phyloP scores from a whole-genome alignment of 1,140 invertebrate species.

The Cyclargus thomasi region DNA sequence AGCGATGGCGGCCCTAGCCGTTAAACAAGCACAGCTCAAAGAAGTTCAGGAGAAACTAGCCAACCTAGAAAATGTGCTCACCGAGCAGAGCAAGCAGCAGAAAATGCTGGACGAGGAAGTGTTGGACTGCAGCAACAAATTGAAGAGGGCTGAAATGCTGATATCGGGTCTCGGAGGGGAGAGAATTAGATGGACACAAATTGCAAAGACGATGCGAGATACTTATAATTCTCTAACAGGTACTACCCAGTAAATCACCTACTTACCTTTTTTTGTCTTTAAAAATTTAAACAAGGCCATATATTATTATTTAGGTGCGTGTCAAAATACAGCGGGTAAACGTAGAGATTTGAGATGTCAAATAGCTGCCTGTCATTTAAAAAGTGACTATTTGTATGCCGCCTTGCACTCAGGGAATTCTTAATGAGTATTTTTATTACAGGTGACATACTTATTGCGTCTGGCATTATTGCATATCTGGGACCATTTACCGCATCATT shows the following conservation, averaged over 20 bases:
- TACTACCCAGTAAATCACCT: too few relatives aligned
- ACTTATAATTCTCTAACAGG: constrained; percentile 79
- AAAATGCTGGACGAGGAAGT: constrained; percentile 86
- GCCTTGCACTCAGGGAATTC: too few relatives aligned
- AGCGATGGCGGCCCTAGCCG: constrained; percentile 81
- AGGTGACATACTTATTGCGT: constrained; percentile 91
- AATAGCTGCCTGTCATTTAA: too few relatives aligned
- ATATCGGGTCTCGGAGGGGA: constrained; percentile 91
- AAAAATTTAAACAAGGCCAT: too few relatives aligned
- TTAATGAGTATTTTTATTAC: constrained; percentile 36
- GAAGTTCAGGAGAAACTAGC: constrained; percentile 76
- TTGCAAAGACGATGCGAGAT: constrained; percentile 84
- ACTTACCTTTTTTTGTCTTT: too few relatives aligned
- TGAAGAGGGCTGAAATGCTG: constrained; percentile 94
- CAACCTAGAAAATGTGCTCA: constrained; percentile 81
- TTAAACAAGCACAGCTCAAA: constrained; percentile 85
- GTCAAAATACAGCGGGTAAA: too few relatives aligned
- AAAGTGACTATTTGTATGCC: too few relatives aligned
- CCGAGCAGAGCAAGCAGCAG: constrained; percentile 78
- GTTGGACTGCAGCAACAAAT: constrained; percentile 89
- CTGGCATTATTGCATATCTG: constrained; percentile 92
- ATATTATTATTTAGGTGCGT: too few relatives aligned
- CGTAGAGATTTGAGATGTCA: too few relatives aligned
- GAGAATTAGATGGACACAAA: constrained; percentile 87
- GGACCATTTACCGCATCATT: constrained; percentile 91